A percentile compares a stretch with the other conserved stretches of the same genome.
These are phyloP conservation scores for Bettongia penicillata DNA, from an alignment of 2,113 vertebrate species.

Conservation along the genomic window DNA sequence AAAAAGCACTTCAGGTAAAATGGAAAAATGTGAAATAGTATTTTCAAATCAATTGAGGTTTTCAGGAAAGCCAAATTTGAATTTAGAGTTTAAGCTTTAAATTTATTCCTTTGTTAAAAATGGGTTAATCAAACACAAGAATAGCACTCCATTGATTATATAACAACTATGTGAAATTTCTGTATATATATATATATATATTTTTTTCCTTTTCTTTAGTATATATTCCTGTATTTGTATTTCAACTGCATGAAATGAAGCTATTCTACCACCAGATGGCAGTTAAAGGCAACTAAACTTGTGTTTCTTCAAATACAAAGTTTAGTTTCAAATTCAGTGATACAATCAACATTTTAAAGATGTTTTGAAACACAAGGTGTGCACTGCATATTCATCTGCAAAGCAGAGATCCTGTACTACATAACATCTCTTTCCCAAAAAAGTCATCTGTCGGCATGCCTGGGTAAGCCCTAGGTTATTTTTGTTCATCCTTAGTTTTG, in stretches of 20 bases:
- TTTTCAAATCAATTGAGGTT: background rate
- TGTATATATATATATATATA: background rate
- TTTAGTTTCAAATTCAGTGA: background rate
- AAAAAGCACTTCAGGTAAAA: background rate
- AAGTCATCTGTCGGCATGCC: background rate
- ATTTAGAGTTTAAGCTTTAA: background rate
- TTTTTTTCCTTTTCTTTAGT: background rate
- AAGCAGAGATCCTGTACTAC: background rate
- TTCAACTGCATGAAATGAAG: conserved; percentile 73
- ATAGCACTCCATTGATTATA: background rate
- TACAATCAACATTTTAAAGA: background rate
- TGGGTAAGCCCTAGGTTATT: background rate
- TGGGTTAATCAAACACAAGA: background rate
- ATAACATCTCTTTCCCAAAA: background rate
- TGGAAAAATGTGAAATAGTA: background rate
- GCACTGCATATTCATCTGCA: background rate
- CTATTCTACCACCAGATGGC: conserved; percentile 78
- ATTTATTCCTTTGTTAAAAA: background rate
- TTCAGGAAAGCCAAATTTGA: background rate
- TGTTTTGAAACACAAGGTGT: background rate
- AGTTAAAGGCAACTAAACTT: conserved; percentile 72
- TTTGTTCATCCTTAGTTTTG: background rate
- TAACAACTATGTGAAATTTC: background rate
- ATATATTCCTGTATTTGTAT: background rate
- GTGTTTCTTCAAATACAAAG: background rate